Evolutionary conservation across 1,140 invertebrate species (phyloP).

Genomic region (Calephelis nemesis): DNA sequence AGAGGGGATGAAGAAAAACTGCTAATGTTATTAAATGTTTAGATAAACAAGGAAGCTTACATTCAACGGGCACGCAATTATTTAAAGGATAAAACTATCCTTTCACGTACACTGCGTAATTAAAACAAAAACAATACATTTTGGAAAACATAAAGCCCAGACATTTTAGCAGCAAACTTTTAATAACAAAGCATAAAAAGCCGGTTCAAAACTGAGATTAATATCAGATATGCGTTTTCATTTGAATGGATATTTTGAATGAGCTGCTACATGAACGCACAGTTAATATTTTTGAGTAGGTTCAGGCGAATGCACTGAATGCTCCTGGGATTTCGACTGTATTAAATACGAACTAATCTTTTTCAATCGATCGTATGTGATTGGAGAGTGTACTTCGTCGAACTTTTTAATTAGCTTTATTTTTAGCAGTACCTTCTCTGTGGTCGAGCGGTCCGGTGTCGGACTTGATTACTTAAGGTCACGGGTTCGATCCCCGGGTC

Average conservation of each 20-base stretch:
- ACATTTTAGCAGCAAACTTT: constrained; percentile 13
- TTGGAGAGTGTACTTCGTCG: neutral
- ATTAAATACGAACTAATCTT: constrained; percentile 20
- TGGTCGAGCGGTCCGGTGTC: too few relatives aligned
- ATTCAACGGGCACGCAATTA: neutral
- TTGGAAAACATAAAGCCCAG: constrained; percentile 14
- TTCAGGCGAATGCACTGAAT: constrained; percentile 8
- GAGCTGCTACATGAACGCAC: constrained; percentile 34
- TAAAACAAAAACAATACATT: constrained; percentile 19
- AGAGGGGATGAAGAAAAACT: too few relatives aligned
- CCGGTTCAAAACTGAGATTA: constrained; percentile 37
- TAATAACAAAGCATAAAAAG: constrained; percentile 35
- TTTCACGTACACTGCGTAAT: neutral
- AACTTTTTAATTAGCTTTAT: too few relatives aligned
- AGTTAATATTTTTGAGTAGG: constrained; percentile 42
- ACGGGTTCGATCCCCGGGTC: too few relatives aligned
- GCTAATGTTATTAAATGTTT: too few relatives aligned
- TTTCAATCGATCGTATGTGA: constrained; percentile 22
- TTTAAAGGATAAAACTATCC: neutral
- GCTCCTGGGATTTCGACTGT: constrained; percentile 16
- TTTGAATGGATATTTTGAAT: constrained; percentile 36
- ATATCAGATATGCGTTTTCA: constrained; percentile 39
- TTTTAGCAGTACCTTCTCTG: too few relatives aligned
- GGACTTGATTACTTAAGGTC: too few relatives aligned
- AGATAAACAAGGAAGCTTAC: too few relatives aligned